Evolutionary conservation across 2,888 invertebrate species (phyloP).

Genomic region (Mycalesis mineus): DNA sequence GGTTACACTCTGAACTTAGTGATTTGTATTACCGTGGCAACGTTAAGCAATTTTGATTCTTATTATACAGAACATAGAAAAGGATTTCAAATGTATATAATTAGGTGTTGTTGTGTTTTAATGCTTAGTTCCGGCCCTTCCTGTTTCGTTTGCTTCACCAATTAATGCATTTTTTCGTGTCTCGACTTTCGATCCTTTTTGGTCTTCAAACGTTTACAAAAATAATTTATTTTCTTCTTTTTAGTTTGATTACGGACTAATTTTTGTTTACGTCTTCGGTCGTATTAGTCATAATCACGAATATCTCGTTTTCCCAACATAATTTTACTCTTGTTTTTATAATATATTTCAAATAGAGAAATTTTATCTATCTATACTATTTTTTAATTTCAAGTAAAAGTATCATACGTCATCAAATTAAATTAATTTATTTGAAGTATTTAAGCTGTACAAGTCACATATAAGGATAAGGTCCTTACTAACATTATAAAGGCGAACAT

Average conservation of each 20-base stretch:
- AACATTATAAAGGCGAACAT: too few relatives aligned
- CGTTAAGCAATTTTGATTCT: not conserved
- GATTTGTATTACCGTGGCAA: not conserved
- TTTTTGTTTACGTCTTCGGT: too few relatives aligned
- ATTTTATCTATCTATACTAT: too few relatives aligned
- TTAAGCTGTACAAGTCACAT: too few relatives aligned
- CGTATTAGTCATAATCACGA: too few relatives aligned
- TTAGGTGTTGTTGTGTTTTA: not conserved
- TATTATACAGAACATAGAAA: not conserved
- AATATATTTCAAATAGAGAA: too few relatives aligned
- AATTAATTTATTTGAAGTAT: too few relatives aligned
- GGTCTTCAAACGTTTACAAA: slow-evolving; percentile 31
- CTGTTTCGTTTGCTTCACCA: slow-evolving; percentile 48
- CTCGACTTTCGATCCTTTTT: slow-evolving; percentile 32
- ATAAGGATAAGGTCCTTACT: too few relatives aligned
- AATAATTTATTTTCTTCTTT: slow-evolving; percentile 1
- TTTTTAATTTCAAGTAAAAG: too few relatives aligned
- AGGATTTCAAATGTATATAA: not conserved
- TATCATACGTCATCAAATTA: too few relatives aligned
- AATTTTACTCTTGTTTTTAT: too few relatives aligned
- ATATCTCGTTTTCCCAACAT: too few relatives aligned
- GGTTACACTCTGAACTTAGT: slow-evolving; percentile 56
- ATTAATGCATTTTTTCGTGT: slow-evolving; percentile 63
- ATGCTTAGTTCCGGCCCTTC: slow-evolving; percentile 19
- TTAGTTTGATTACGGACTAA: not conserved